phyloP scores from a whole-genome alignment of 1,140 invertebrate species.

The Solen grandis region DNA sequence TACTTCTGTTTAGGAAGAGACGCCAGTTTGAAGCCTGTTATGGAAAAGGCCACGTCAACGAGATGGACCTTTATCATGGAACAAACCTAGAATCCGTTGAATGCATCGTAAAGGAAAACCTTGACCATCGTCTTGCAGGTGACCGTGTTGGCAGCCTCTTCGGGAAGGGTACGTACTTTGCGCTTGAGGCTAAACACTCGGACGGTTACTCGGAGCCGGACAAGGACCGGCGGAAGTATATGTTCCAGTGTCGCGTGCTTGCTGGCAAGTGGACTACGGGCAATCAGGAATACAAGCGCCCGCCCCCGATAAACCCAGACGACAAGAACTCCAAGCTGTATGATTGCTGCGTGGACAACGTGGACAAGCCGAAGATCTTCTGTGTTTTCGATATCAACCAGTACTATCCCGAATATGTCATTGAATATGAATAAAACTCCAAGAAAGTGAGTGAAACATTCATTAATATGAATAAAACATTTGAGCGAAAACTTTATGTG shows the following conservation, averaged over 20 bases:
- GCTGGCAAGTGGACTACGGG: slow-evolving; percentile 68
- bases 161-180: slow-evolving; percentile 68
- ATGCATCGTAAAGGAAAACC: slow-evolving; percentile 12
- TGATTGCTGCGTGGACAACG: slow-evolving; percentile 70
- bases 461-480: too few species aligned
- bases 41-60: slow-evolving; percentile 43
- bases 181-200: slow-evolving; percentile 66
- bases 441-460: not conserved
- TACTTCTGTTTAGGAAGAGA: slow-evolving; percentile 22
- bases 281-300: slow-evolving; percentile 52
- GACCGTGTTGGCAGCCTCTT: slow-evolving; percentile 56
- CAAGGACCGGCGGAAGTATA: slow-evolving; percentile 48
- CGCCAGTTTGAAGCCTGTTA: slow-evolving; percentile 27
- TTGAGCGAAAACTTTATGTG: too few species aligned
- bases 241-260: slow-evolving; percentile 67
- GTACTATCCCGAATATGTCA: slow-evolving; percentile 74
- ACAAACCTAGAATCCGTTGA: slow-evolving; percentile 24
- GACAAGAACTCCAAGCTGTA: slow-evolving; percentile 48
- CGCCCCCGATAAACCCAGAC: slow-evolving; percentile 58
- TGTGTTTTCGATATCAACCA: slow-evolving; percentile 71
- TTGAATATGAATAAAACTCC: slow-evolving; percentile 58
- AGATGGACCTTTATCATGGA: slow-evolving; percentile 45
- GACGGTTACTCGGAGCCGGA: slow-evolving; percentile 59
- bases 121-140: slow-evolving; percentile 55
- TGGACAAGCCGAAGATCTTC: slow-evolving; percentile 65